Conservation (phyloP, 1,140 invertebrate species). For the Drosophila erecta region DNA sequence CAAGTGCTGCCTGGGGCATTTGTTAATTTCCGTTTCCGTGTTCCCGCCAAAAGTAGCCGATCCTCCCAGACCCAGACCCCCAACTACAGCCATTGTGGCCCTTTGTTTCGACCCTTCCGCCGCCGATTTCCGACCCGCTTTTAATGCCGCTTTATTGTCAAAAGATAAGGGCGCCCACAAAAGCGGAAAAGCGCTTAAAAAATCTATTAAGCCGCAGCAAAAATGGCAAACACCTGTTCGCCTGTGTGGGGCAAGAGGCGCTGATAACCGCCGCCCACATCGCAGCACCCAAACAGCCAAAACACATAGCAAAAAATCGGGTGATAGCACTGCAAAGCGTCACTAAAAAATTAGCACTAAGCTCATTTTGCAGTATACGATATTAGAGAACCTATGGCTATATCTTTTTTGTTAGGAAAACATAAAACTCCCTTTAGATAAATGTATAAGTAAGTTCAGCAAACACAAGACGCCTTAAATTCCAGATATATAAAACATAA, state of each 20-base stretch:
- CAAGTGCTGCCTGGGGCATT: constrained; percentile 69
- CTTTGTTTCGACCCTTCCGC: constrained; percentile 47
- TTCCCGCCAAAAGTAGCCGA: background rate
- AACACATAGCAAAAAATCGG: background rate
- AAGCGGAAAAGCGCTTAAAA: constrained; percentile 51
- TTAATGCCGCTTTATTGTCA: constrained; percentile 76
- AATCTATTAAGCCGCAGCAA: constrained; percentile 40
- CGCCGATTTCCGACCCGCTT: constrained; percentile 36
- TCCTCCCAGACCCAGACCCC: too few relatives aligned
- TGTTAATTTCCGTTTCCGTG: constrained; percentile 70
- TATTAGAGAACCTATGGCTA: too few relatives aligned
- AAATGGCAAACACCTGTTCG: constrained; percentile 59
- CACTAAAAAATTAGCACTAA: background rate
- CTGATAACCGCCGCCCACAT: constrained; percentile 33
- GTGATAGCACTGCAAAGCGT: background rate
- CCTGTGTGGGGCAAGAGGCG: background rate
- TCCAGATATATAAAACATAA: too few relatives aligned
- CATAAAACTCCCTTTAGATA: too few relatives aligned
- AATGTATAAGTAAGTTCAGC: too few relatives aligned
- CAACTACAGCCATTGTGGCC: background rate
- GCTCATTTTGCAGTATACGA: background rate
- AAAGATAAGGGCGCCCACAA: constrained; percentile 67
- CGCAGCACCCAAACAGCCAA: background rate
- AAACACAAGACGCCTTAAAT: too few relatives aligned
- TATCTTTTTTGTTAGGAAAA: too few relatives aligned